Percentiles rank a stretch among this genome's conserved stretches.
Conservation (phyloP, 2,888 invertebrate genomes). For the Sturmia bella region DNA sequence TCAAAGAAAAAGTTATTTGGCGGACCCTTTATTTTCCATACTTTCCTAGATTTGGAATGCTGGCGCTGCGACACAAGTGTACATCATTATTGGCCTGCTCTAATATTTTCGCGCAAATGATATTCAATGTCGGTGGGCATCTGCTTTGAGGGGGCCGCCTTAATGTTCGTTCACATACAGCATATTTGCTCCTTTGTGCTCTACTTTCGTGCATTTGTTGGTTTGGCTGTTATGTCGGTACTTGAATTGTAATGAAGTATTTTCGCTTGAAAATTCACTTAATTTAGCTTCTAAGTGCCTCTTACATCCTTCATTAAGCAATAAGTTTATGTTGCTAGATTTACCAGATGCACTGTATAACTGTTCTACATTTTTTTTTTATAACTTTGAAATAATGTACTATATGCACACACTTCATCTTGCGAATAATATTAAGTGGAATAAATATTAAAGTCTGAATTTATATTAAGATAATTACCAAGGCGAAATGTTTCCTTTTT, state of each 20-base stretch:
- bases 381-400: neutral
- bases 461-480: neutral
- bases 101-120: too few species aligned
- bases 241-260: slow-evolving; percentile 60
- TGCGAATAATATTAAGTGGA: neutral
- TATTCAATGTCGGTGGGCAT: too few species aligned
- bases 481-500: too few species aligned
- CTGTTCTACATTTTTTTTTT: neutral
- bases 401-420: too few species aligned
- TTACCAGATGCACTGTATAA: slow-evolving; percentile 10
- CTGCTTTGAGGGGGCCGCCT: neutral
- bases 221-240: slow-evolving; percentile 35
- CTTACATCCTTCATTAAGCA: slow-evolving; percentile 75
- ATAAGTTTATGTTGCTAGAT: slow-evolving; percentile 74
- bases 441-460: neutral
- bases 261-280: slow-evolving; percentile 54
- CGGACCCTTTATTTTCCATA: too few species aligned
- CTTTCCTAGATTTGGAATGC: too few species aligned
- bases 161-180: neutral
- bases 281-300: slow-evolving; percentile 57
- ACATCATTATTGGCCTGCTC: too few species aligned
- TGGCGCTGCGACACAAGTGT: too few species aligned
- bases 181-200: slow-evolving; percentile 16
- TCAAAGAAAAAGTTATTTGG: too few species aligned
- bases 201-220: slow-evolving; percentile 31